These are phyloP conservation scores for Brachyhypopomus gauderio DNA, from an alignment of 2,113 vertebrate species.

Conservation along the genomic window DNA sequence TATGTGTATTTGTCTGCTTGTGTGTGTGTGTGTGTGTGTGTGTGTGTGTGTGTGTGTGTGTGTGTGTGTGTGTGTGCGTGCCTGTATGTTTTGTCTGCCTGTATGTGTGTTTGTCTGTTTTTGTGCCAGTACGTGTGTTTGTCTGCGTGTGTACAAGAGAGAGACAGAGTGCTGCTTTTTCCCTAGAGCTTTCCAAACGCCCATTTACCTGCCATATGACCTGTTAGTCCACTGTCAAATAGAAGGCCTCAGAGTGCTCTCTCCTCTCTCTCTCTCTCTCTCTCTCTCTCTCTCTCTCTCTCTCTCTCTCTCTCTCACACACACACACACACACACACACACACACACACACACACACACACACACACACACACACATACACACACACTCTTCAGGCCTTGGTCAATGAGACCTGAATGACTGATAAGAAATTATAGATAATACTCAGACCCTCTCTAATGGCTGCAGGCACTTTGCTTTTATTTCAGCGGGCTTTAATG, in stretches of 20 bases:
- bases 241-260: slow-evolving; percentile 10
- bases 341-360: slow-evolving; percentile 1
- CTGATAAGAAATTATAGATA: slow-evolving; percentile 37
- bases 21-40: slow-evolving; percentile 40
- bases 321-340: not conserved
- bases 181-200: slow-evolving; percentile 44
- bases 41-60: not conserved
- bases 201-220: slow-evolving; percentile 37
- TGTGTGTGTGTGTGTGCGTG: not conserved
- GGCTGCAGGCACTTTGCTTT: slow-evolving; percentile 25
- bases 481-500: slow-evolving; percentile 30
- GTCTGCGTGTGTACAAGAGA: slow-evolving; percentile 18
- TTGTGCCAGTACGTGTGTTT: not conserved
- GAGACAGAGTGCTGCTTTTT: slow-evolving; percentile 10
- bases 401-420: slow-evolving; percentile 22
- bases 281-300: too few relatives aligned
- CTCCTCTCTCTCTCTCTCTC: not conserved
- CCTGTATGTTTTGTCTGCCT: too few relatives aligned
- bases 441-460: slow-evolving; percentile 18
- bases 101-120: slow-evolving; percentile 34
- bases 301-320: not conserved
- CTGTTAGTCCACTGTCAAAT: slow-evolving; percentile 22
- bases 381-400: not conserved
- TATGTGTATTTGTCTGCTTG: too few relatives aligned
- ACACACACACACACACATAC: slow-evolving; percentile 1